phyloP scores from a whole-genome alignment of 2,888 invertebrate genomes.

The Hypomecis atomaria region DNA sequence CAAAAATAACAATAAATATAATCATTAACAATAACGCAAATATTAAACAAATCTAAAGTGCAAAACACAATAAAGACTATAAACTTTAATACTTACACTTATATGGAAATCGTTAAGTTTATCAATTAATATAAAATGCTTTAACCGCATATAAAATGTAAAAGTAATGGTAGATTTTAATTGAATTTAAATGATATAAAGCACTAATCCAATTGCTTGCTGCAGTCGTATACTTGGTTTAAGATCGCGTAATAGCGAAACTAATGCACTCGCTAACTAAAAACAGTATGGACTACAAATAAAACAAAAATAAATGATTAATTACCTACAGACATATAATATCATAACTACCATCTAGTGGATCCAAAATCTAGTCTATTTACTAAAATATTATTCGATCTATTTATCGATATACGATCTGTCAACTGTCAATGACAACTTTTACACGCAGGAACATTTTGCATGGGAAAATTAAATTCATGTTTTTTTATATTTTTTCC shows the following conservation, averaged over 20 bases:
- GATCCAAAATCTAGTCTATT: too few species aligned
- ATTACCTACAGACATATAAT: too few species aligned
- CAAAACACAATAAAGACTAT: slow-evolving; percentile 8
- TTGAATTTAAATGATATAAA: slow-evolving; percentile 26
- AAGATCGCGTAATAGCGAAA: slow-evolving; percentile 12
- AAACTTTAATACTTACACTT: slow-evolving; percentile 13
- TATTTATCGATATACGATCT: too few species aligned
- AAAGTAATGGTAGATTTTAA: slow-evolving; percentile 23
- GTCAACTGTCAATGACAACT: too few species aligned
- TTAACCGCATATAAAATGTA: slow-evolving; percentile 26
- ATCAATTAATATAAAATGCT: slow-evolving; percentile 28
- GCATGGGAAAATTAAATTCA: too few species aligned
- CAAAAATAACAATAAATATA: slow-evolving; percentile 5
- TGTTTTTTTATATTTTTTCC: too few species aligned
- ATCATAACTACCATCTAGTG: too few species aligned
- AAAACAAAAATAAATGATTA: background rate
- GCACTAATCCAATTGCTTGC: slow-evolving; percentile 18
- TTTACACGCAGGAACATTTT: too few species aligned
- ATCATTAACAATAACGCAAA: background rate
- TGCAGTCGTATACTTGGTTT: slow-evolving; percentile 16
- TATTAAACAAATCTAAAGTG: slow-evolving; percentile 5
- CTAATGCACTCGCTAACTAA: background rate
- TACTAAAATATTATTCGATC: too few species aligned
- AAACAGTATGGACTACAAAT: slow-evolving; percentile 9
- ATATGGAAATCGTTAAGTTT: slow-evolving; percentile 24